Conservation (phyloP, 1,140 invertebrate species). For the Calliopsis andreniformis region DNA sequence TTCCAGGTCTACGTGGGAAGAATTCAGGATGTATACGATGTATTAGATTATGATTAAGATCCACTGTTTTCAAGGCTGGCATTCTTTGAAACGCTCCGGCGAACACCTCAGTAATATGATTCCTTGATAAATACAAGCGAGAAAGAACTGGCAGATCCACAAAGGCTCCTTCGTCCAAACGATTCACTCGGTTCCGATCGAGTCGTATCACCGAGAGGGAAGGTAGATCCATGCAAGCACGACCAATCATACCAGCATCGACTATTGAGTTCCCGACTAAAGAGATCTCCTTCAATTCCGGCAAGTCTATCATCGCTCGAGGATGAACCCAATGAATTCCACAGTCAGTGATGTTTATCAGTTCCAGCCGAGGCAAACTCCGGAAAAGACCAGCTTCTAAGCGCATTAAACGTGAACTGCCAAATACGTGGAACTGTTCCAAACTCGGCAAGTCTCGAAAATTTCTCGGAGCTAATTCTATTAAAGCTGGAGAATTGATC, state of each 20-base stretch:
- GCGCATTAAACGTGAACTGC: slow-evolving; percentile 84
- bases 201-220: slow-evolving; percentile 86
- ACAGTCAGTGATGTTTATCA: slow-evolving; percentile 90
- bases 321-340: slow-evolving; percentile 91
- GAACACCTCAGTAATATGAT: slow-evolving; percentile 88
- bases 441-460: slow-evolving; percentile 88
- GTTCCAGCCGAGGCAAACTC: slow-evolving; percentile 86
- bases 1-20: slow-evolving; percentile 87
- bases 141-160: slow-evolving; percentile 88
- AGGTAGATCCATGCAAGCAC: slow-evolving; percentile 88
- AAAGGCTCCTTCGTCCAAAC: slow-evolving; percentile 89
- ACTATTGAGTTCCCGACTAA: slow-evolving; percentile 87
- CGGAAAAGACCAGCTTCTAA: slow-evolving; percentile 89
- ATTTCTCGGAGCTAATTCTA: slow-evolving; percentile 86
- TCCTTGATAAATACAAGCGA: slow-evolving; percentile 87
- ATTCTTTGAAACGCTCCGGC: slow-evolving; percentile 90
- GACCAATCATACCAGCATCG: slow-evolving; percentile 90
- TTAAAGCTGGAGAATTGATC: slow-evolving; percentile 86
- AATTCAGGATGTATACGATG: slow-evolving; percentile 90
- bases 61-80: slow-evolving; percentile 86
- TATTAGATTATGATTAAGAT: slow-evolving; percentile 91
- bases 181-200: slow-evolving; percentile 87
- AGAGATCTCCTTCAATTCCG: slow-evolving; percentile 87
- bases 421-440: slow-evolving; percentile 88
- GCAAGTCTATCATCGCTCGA: slow-evolving; percentile 87